phyloP scores from a whole-genome alignment of 2,113 vertebrate species.

The Lampris megalopsis region DNA sequence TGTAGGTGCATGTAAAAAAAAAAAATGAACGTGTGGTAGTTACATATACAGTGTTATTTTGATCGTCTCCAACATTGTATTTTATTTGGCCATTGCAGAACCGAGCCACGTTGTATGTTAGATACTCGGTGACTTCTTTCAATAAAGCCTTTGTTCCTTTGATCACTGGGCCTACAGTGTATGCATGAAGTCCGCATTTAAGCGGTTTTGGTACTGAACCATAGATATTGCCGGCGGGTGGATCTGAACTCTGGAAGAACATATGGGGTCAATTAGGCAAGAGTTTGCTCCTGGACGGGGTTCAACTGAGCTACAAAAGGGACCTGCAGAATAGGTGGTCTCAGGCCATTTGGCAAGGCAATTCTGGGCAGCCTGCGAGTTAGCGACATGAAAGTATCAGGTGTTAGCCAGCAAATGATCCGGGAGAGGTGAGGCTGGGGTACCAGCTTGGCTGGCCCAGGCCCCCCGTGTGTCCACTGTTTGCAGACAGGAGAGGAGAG shows the following conservation, averaged over 20 bases:
- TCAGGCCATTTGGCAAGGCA: slow-evolving; percentile 83
- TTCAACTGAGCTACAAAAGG: slow-evolving; percentile 79
- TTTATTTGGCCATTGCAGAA: slow-evolving; percentile 14
- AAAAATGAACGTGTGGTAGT: slow-evolving; percentile 6
- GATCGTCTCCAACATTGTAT: neutral
- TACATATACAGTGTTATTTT: neutral
- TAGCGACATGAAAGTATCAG: slow-evolving; percentile 81
- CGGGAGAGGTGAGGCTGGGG: slow-evolving; percentile 73
- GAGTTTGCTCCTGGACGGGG: slow-evolving; percentile 77
- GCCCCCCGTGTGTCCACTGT: slow-evolving; percentile 47
- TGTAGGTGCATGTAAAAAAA: too few relatives aligned
- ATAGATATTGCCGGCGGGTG: slow-evolving; percentile 62
- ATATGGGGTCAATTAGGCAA: slow-evolving; percentile 84
- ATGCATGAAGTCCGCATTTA: slow-evolving; percentile 53
- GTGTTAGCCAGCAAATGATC: slow-evolving; percentile 84
- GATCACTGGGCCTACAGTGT: slow-evolving; percentile 49
- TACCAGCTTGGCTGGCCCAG: slow-evolving; percentile 70
- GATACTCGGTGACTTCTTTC: slow-evolving; percentile 45
- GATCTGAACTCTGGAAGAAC: slow-evolving; percentile 75
- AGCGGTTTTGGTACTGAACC: slow-evolving; percentile 57
- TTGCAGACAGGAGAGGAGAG: slow-evolving; percentile 46
- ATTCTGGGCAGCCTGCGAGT: slow-evolving; percentile 75
- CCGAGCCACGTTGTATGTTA: slow-evolving; percentile 35
- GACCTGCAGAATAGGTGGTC: slow-evolving; percentile 82
- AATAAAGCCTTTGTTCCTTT: slow-evolving; percentile 64